Conservation (phyloP, 2,888 invertebrate species). For the Melinaea menophilus region DNA sequence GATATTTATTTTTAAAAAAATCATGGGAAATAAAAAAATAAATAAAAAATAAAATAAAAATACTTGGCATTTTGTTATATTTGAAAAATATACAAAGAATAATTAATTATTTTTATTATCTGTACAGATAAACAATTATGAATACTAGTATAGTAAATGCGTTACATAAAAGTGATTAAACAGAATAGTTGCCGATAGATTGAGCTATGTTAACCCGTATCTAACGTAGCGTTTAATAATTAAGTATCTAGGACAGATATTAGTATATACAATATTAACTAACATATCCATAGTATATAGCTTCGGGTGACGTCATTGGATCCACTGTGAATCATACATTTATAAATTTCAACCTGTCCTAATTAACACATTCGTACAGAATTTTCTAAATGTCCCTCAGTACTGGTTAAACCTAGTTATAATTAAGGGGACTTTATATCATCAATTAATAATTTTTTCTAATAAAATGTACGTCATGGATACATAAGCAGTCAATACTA, state of each 20-base stretch:
- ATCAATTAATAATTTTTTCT: slow-evolving; percentile 5
- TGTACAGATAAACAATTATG: slow-evolving; percentile 64
- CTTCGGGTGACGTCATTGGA: slow-evolving; percentile 18
- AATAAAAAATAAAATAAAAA: slow-evolving; percentile 22
- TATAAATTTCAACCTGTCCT: slow-evolving; percentile 15
- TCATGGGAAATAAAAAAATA: not conserved
- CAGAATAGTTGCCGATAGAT: slow-evolving; percentile 33
- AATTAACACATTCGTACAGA: slow-evolving; percentile 14
- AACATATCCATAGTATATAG: slow-evolving; percentile 24
- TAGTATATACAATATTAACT: slow-evolving; percentile 26
- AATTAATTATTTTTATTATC: slow-evolving; percentile 63
- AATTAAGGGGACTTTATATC: not conserved
- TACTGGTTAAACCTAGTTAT: slow-evolving; percentile 7
- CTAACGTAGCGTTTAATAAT: slow-evolving; percentile 28
- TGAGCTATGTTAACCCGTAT: slow-evolving; percentile 46
- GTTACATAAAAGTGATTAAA: slow-evolving; percentile 43
- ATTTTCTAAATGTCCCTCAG: slow-evolving; percentile 8
- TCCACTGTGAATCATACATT: slow-evolving; percentile 19
- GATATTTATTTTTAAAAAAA: not conserved
- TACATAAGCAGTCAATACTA: slow-evolving; percentile 17
- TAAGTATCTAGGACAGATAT: slow-evolving; percentile 21
- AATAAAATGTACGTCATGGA: slow-evolving; percentile 7
- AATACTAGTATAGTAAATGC: slow-evolving; percentile 72
- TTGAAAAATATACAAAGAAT: slow-evolving; percentile 74
- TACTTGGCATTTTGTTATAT: slow-evolving; percentile 63